phyloP scores from a whole-genome alignment of 64 coral and sea anemone species.

The Dendrophyllia cribrosa region DNA sequence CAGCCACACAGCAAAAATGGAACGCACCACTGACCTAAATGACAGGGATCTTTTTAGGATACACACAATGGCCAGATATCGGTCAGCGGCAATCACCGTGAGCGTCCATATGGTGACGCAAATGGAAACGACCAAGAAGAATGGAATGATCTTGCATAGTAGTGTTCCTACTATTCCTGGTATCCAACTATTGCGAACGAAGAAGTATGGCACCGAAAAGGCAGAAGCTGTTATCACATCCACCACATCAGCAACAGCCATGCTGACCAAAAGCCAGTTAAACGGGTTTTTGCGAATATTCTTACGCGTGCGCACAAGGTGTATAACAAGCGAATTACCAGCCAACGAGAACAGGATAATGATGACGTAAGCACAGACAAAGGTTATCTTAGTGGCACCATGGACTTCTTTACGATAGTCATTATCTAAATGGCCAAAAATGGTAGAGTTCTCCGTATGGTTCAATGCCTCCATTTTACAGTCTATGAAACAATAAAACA shows the following conservation, averaged over 20 bases:
- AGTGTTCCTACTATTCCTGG: slow-evolving; percentile 59
- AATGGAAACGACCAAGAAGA: slow-evolving; percentile 76
- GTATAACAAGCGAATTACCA: slow-evolving; percentile 58
- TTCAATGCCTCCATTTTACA: not conserved
- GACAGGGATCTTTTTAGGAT: slow-evolving; percentile 63
- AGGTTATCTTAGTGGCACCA: slow-evolving; percentile 2
- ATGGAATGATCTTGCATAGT: slow-evolving; percentile 75
- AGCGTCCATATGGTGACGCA: slow-evolving; percentile 70
- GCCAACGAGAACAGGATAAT: slow-evolving; percentile 42
- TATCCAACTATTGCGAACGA: slow-evolving; percentile 42
- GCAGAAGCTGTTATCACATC: slow-evolving; percentile 54
- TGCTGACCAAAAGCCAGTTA: slow-evolving; percentile 83
- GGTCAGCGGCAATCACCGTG: slow-evolving; percentile 77
- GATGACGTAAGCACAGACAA: slow-evolving; percentile 31
- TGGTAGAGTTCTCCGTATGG: not conserved
- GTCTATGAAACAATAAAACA: not conserved
- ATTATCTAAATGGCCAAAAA: not conserved
- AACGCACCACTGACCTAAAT: slow-evolving; percentile 55
- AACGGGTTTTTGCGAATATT: slow-evolving; percentile 68
- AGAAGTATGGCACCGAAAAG: slow-evolving; percentile 7
- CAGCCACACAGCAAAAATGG: slow-evolving; percentile 63
- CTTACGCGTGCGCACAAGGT: slow-evolving; percentile 41
- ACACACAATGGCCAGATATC: slow-evolving; percentile 75
- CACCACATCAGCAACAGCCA: slow-evolving; percentile 75
- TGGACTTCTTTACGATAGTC: not conserved